A percentile compares a stretch with the other conserved stretches of the same genome.
Evolutionary conservation across 2,888 invertebrate genomes (phyloP).

Genomic region (Hydraecia micacea): DNA sequence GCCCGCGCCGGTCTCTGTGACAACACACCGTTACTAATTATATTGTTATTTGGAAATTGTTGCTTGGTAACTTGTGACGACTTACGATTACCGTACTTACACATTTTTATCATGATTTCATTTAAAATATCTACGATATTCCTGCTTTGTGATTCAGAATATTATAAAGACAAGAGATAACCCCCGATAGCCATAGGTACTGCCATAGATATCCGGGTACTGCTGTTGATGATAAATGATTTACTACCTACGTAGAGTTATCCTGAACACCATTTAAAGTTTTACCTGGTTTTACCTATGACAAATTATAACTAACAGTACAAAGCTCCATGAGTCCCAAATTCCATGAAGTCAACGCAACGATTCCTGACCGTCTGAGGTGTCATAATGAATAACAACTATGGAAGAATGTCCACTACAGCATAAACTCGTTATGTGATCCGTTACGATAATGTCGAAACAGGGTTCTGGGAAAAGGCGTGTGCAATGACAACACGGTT

Average conservation of each 20-base stretch:
- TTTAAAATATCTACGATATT: background rate
- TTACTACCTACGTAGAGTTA: slow-evolving; percentile 4
- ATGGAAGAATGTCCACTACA: slow-evolving; percentile 55
- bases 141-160: background rate
- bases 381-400: slow-evolving; percentile 63
- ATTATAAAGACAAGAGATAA: background rate
- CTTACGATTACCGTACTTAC: slow-evolving; percentile 17
- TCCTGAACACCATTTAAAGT: slow-evolving; percentile 2
- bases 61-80: slow-evolving; percentile 42
- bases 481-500: slow-evolving; percentile 68
- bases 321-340: slow-evolving; percentile 25
- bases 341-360: slow-evolving; percentile 52
- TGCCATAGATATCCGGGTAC: too few relatives aligned
- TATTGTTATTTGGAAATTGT: slow-evolving; percentile 57
- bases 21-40: slow-evolving; percentile 67
- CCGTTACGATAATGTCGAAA: slow-evolving; percentile 66
- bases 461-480: slow-evolving; percentile 70
- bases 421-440: slow-evolving; percentile 63
- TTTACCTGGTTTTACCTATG: background rate
- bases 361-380: slow-evolving; percentile 54
- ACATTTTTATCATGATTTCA: slow-evolving; percentile 16
- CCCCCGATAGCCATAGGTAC: background rate
- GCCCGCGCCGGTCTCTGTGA: slow-evolving; percentile 58
- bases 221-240: background rate
- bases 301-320: slow-evolving; percentile 21